Evolutionary conservation across 2,113 vertebrate species (phyloP).

Genomic region (Notiomystis cincta): DNA sequence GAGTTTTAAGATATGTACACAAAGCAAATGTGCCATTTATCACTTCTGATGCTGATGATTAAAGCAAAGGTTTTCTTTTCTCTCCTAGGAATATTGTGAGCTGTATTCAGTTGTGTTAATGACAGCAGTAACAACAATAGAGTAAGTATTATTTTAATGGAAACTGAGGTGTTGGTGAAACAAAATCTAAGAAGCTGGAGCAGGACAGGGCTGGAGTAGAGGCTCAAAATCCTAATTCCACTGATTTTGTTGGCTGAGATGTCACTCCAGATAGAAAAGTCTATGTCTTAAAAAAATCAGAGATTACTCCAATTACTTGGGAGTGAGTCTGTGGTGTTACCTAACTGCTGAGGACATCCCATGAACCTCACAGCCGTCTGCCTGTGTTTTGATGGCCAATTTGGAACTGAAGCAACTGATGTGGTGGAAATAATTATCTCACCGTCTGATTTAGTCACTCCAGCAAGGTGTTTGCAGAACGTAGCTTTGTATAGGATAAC

Average conservation of each 20-base stretch:
- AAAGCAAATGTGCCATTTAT: not conserved
- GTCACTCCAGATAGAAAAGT: not conserved
- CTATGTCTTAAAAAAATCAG: not conserved
- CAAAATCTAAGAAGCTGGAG: not conserved
- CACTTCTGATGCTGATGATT: not conserved
- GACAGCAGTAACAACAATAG: not conserved
- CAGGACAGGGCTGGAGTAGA: not conserved
- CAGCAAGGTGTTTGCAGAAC: not conserved
- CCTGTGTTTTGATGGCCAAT: not conserved
- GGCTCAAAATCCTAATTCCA: not conserved
- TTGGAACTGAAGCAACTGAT: not conserved
- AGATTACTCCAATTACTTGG: not conserved
- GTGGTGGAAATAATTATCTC: constrained; percentile 69
- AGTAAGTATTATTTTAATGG: not conserved
- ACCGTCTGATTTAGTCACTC: constrained; percentile 19
- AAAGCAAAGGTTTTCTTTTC: not conserved
- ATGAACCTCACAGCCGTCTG: not conserved
- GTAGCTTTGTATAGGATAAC: constrained; percentile 7
- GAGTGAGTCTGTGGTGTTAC: not conserved
- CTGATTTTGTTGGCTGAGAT: not conserved
- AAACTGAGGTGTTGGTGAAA: not conserved
- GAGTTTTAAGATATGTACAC: not conserved
- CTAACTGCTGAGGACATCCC: not conserved
- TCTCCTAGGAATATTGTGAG: not conserved
- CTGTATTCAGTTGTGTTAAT: rapidly evolving